Base-by-base conservation (phyloP, 1,140 invertebrate genomes). In the Pseudomyrmex dendroicus region DNA sequence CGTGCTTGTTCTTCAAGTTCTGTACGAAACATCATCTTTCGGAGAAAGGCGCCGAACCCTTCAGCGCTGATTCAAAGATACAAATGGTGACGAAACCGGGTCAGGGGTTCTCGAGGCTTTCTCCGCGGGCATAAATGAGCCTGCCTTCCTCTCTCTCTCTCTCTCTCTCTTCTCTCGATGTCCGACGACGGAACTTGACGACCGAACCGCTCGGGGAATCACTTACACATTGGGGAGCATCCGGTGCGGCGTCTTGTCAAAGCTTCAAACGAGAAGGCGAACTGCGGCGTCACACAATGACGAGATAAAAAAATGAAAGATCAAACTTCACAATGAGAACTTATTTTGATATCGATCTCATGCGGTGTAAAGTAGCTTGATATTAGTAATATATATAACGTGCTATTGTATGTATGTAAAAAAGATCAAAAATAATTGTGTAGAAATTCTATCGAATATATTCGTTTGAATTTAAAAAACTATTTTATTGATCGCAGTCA, bases 11-110 rank as follows among this genome's bases (percentile, higher is more conserved):
- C 50, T 54, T 25, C 66, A 12, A 80, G 66, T 80, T 52, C 64
- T n/a, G 5, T n/a, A 46, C 12, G 22, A 25, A n/a, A 10, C 35
- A 61, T n/a, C 20, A 10, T 7, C 15, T n/a, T 3, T 35, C 20
- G 22, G 44, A 13, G 22, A 17, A 66, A 44, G 17, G 15, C 54
- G 13, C 22, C 2, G 10, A 57, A 52, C 12, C 66, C 66, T 72
- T 15, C 12, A 72, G 22, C 66, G 10, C 12, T 20, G 76, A 80
- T 80, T 70, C 76, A 72, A 80, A 80, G 66, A 80, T 80, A 80
- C 44, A n/a, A 8, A 78, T 35, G 35, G 17, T 15, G 50, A 17
- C 20, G 54, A 72, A 80, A 80, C n/a, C 76, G 56, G 76, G 76
- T 80, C 76, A 80, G 76, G 66, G 20, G 44, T 80, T 22, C 66